These are phyloP conservation scores for Leptodactylus fallax DNA, from an alignment of 2,797 vertebrate genomes.

Conservation along the genomic window DNA sequence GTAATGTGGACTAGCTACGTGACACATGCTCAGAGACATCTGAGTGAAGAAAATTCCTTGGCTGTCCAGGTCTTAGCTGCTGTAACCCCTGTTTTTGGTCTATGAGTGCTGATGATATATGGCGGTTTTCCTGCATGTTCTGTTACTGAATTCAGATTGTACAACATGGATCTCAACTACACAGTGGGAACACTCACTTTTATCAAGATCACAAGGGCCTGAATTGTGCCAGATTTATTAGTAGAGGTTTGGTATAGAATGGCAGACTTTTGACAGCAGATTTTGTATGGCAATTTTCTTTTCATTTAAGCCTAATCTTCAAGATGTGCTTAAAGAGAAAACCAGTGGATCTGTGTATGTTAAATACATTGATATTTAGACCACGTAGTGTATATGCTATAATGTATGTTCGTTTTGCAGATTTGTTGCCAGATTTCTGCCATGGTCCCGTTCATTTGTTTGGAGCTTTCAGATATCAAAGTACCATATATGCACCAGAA, in stretches of 20 bases:
- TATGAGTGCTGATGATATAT: neutral
- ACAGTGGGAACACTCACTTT: too few relatives aligned
- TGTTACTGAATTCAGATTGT: slow-evolving; percentile 2
- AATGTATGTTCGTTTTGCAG: too few relatives aligned
- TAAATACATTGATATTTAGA: too few relatives aligned
- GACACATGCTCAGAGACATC: slow-evolving; percentile 17
- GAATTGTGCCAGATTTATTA: too few relatives aligned
- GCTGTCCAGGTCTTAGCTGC: neutral
- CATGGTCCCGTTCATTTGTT: too few relatives aligned
- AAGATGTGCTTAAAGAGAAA: too few relatives aligned
- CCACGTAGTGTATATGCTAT: too few relatives aligned
- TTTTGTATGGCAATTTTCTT: neutral
- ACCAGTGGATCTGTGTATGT: too few relatives aligned
- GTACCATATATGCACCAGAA: too few relatives aligned
- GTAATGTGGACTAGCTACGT: slow-evolving; percentile 24
- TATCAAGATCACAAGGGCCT: too few relatives aligned
- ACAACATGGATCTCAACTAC: neutral
- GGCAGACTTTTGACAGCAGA: neutral
- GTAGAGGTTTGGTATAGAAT: neutral
- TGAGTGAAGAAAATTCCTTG: neutral
- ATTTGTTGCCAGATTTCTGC: too few relatives aligned
- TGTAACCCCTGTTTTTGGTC: slow-evolving; percentile 28
- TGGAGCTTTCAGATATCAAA: too few relatives aligned
- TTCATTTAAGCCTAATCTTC: neutral
- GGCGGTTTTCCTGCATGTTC: slow-evolving; percentile 1